Base-by-base conservation (phyloP, 2,113 vertebrate species). In the Prietella phreatophila region DNA sequence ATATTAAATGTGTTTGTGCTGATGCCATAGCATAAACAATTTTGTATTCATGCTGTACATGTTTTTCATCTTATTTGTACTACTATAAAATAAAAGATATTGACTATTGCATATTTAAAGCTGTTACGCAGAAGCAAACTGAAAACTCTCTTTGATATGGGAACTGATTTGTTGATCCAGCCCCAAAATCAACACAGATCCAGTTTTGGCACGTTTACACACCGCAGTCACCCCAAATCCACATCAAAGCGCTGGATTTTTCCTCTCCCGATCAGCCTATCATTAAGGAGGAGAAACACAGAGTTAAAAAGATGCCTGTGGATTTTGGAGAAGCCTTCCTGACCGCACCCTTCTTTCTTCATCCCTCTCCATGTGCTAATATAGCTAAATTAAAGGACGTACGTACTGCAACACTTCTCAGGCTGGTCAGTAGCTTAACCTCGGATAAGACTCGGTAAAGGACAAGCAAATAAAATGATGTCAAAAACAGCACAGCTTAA, bases 221-320 rank as follows among this genome's bases (percentile, higher is more conserved):
- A 89, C 67, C 2, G 20, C 5, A 42, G 81, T 82, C 85, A 89
- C 80, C 89, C 65, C 30, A 36, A 5, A 83, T 86, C 88, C 84
- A 89, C 79, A 93, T 93, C 80, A 93, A 90, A 81, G 84, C 83
- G 85, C 79, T 60, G n/a, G 71, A 87, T 73, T 87, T 88, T 87
- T 87, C 92, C 90, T 86, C 56, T 84, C 78, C 90, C 82, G 63
- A 11, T 81, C 78, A 93, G 87, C 89, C 93, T 95, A 88, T 94
- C 87, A 94, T 94, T 95, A 93, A 79, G 56, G 42, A 87, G 90
- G 91, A 89, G 87, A 79, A 86, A 83, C 82, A 79, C 86, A n/a
- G 85, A 76, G 86, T 87, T 90, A 76, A 53, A 91, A 92, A 90
- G 88, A 92, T 73, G 88, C 88, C 84, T 89, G 60, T 56, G 78